Base-by-base conservation (phyloP, 2,113 vertebrate genomes). In the Misgurnus mizolepis region DNA sequence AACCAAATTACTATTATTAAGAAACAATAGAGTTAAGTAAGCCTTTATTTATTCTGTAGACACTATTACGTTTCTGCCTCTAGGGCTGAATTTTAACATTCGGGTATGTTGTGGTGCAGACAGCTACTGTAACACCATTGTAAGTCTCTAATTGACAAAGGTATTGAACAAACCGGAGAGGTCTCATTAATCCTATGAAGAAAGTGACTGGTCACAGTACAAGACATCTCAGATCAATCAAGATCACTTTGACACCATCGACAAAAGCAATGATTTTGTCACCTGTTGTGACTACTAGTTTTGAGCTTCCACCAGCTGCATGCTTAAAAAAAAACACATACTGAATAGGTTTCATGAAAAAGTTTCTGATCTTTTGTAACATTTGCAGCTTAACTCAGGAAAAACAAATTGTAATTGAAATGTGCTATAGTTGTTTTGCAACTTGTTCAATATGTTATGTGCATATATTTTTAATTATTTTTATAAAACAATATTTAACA, bases 171-270 rank as follows among this genome's bases (percentile, higher is more conserved):
- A 39, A 47, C 60, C 72, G 45, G 80, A 82, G 80, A 72, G 80
- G 60, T 79, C 83, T 80, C 76, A 85, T 85, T 82, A 85, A 85
- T 82, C 80, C 61, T 76, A 77, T 82, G 80, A 85, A 82, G 65
- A 75, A 76, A 80, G 72, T 82, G 77, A 80, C 80, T 80, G 72
- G 67, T 82, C 67, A 60, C 67, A 85, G 72, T 61, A 79, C 62
- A 60, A 79, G 83, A 69, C 71, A 66, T 79, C 67, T 82, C 65
- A 82, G 72, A 85, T 85, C 80, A 79, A 82, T 85, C 80, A 79
- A 76, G 80, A 79, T 75, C 83, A 70, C 80, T 76, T 56, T 66
- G 72, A 74, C 71, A 79, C 70, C 80, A 85, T 76, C 71, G 80
- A 85, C 80, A 75, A 67, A 80, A 45, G 67, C 82, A 79, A 79